These are phyloP conservation scores for Taurulus bubalis DNA, from an alignment of 2,113 vertebrate genomes.

Conservation along the genomic window DNA sequence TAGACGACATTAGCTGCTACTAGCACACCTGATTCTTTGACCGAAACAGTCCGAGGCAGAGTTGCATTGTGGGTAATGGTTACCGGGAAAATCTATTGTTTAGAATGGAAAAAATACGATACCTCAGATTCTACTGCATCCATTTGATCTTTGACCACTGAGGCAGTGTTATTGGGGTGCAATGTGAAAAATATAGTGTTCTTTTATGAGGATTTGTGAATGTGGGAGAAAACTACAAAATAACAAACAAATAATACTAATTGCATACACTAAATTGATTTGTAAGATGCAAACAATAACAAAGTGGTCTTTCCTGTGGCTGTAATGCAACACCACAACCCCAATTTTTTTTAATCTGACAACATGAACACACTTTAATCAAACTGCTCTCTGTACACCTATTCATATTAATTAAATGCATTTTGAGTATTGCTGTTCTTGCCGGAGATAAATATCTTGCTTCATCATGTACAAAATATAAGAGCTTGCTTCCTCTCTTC, in stretches of 20 bases:
- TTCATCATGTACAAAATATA: neutral
- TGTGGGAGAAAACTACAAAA: neutral
- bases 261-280: neutral
- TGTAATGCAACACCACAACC: neutral
- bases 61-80: neutral
- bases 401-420: neutral
- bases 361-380: neutral
- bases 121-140: neutral
- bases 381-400: neutral
- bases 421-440: too few species aligned
- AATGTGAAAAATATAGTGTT: neutral
- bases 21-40: neutral
- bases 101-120: neutral
- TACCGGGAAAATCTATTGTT: neutral
- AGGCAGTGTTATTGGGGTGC: too few species aligned
- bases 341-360: too few species aligned
- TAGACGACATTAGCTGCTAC: neutral
- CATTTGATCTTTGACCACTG: too few species aligned
- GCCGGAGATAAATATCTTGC: too few species aligned
- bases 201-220: neutral
- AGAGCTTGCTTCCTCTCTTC: neutral
- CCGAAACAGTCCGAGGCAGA: neutral
- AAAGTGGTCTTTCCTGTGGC: neutral
- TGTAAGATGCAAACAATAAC: neutral
- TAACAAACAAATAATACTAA: neutral